Evolutionary conservation across 2,888 invertebrate genomes (phyloP).

Genomic region (Nomada flava): DNA sequence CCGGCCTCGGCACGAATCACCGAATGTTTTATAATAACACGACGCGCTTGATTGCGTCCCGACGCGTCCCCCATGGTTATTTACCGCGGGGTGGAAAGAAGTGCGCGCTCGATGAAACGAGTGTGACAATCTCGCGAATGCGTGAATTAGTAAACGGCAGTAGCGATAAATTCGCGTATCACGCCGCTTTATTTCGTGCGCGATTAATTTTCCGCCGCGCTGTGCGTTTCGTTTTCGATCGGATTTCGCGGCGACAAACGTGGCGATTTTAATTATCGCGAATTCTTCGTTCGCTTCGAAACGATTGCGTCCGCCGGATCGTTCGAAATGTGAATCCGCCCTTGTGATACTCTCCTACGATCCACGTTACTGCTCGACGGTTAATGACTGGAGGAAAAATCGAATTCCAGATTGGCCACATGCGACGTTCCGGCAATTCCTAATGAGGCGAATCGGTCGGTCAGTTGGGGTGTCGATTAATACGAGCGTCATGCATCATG

Average conservation of each 20-base stretch:
- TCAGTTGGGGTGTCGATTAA: constrained; percentile 34
- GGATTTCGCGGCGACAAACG: background rate
- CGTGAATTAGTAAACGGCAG: constrained; percentile 16
- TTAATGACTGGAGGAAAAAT: background rate
- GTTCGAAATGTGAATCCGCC: no score
- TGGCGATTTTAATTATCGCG: background rate
- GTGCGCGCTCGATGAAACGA: background rate
- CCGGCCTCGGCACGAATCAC: background rate
- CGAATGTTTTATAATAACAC: constrained; percentile 50
- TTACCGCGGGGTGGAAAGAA: constrained; percentile 12
- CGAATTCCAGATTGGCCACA: constrained; percentile 4
- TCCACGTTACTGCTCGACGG: background rate
- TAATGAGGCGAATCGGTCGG: constrained; percentile 38
- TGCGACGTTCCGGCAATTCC: constrained; percentile 8
- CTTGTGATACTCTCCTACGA: background rate
- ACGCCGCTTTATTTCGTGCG: background rate
- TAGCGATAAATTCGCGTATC: constrained; percentile 11
- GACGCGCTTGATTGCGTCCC: constrained; percentile 37
- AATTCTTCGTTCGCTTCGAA: background rate
- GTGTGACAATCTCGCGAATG: background rate
- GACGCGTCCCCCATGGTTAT: background rate
- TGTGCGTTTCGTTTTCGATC: background rate
- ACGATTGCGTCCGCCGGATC: no score
- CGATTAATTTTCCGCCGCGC: background rate
- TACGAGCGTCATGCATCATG: constrained; percentile 21